These are phyloP conservation scores for Synanthedon andrenaeformis DNA, from an alignment of 2,888 invertebrate species.

Conservation along the genomic window DNA sequence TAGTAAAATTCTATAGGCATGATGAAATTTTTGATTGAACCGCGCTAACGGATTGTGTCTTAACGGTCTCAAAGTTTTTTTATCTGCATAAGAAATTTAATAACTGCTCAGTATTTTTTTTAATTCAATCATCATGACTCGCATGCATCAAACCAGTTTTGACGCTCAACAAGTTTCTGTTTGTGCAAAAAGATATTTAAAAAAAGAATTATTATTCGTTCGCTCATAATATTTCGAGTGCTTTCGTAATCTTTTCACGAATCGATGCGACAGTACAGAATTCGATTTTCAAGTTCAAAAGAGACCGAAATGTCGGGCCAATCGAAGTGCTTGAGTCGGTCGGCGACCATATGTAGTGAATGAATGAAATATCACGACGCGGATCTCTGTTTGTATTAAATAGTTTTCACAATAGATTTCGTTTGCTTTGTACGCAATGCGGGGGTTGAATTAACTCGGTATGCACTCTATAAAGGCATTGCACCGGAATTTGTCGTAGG, in stretches of 20 bases:
- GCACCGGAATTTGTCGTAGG: conserved; percentile 17
- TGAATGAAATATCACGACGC: conserved; percentile 47
- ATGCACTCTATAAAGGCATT: conserved; percentile 23
- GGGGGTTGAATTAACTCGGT: conserved; percentile 30
- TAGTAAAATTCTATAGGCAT: conserved; percentile 61
- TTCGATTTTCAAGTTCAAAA: conserved; percentile 40
- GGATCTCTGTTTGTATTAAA: conserved; percentile 39
- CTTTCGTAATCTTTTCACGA: conserved; percentile 21
- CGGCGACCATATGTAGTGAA: conserved; percentile 38
- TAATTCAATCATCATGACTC: conserved; percentile 3
- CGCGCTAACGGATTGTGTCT: conserved; percentile 55
- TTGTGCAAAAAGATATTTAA: not conserved
- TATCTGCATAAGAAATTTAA: conserved; percentile 28
- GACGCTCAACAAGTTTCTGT: not conserved
- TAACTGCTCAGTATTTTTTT: conserved; percentile 16
- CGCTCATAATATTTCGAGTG: conserved; percentile 6
- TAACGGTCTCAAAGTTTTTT: conserved; percentile 40
- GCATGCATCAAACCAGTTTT: not conserved
- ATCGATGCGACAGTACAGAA: conserved; percentile 14
- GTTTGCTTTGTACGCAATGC: conserved; percentile 39
- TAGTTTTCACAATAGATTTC: conserved; percentile 9
- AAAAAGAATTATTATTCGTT: not conserved
- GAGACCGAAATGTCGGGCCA: conserved; percentile 53
- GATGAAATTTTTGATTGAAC: conserved; percentile 68
- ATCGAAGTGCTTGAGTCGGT: conserved; percentile 50